phyloP scores from a whole-genome alignment of 2,113 vertebrate species.

The Bubo scandiacus region DNA sequence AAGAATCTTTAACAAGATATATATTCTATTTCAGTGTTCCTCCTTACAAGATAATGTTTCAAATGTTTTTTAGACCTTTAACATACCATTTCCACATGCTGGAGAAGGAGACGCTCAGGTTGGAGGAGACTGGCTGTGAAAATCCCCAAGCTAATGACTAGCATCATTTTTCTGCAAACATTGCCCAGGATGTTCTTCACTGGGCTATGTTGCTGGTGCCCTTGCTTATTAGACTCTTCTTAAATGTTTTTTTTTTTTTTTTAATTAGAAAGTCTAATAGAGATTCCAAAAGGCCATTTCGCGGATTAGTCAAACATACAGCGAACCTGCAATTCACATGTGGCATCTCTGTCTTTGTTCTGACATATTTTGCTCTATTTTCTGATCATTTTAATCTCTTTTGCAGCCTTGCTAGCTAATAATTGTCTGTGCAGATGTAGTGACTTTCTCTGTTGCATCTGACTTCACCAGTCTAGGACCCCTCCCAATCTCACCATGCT shows the following conservation, averaged over 20 bases:
- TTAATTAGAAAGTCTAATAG: not conserved
- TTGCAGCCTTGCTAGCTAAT: not conserved
- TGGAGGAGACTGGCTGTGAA: not conserved
- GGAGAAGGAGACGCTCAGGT: not conserved
- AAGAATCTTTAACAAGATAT: not conserved
- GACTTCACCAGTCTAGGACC: not conserved
- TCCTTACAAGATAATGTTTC: not conserved
- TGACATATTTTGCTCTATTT: not conserved
- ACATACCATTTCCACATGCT: not conserved
- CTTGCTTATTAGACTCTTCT: not conserved
- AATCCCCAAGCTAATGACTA: not conserved
- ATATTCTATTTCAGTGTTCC: not conserved
- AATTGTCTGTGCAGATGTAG: not conserved
- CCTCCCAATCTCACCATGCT: not conserved
- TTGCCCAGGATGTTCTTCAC: not conserved
- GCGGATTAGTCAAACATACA: not conserved
- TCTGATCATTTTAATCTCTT: not conserved
- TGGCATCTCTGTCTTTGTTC: not conserved
- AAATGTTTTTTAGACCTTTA: not conserved
- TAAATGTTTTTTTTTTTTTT: not conserved
- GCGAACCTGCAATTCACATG: not conserved
- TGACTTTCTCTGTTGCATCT: not conserved
- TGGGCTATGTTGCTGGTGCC: not conserved
- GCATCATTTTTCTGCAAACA: not conserved
- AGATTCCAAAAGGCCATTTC: not conserved